phyloP scores from a whole-genome alignment of 2,113 vertebrate species.

The Xiphophorus hellerii region DNA sequence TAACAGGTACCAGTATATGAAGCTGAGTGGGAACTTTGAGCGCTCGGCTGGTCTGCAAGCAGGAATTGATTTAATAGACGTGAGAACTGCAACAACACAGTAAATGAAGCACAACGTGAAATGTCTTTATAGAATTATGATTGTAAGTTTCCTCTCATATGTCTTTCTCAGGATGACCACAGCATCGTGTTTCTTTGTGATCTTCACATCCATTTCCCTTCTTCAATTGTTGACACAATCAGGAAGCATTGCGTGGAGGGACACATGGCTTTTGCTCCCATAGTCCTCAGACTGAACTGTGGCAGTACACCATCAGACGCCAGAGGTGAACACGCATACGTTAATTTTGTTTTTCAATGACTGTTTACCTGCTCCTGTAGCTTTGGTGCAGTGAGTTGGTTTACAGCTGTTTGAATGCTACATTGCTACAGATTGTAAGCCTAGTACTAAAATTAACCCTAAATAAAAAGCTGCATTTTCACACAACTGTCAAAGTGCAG shows the following conservation, averaged over 20 bases:
- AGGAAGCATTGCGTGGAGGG: constrained; percentile 94
- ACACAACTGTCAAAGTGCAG: no score
- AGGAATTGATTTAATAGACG: constrained; percentile 87
- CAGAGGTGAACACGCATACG: constrained; percentile 77
- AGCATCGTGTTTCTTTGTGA: constrained; percentile 98
- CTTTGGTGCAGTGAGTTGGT: background rate
- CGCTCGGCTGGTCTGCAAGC: constrained; percentile 94
- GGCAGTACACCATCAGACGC: constrained; percentile 86
- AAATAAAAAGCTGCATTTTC: no score
- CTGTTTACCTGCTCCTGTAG: background rate
- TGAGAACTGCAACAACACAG: constrained; percentile 57
- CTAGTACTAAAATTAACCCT: background rate
- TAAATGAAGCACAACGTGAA: background rate
- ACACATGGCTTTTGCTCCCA: constrained; percentile 91
- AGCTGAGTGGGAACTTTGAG: constrained; percentile 89
- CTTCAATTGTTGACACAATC: constrained; percentile 85
- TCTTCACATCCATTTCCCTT: constrained; percentile 93
- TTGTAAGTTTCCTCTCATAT: background rate
- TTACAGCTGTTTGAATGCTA: background rate
- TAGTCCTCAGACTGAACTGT: constrained; percentile 91
- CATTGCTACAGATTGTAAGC: background rate
- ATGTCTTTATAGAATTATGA: background rate
- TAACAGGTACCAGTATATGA: constrained; percentile 87
- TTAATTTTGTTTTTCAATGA: background rate
- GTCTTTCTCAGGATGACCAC: constrained; percentile 84